phyloP scores from a whole-genome alignment of 2,888 invertebrate species.

The Chrysolina americana region DNA sequence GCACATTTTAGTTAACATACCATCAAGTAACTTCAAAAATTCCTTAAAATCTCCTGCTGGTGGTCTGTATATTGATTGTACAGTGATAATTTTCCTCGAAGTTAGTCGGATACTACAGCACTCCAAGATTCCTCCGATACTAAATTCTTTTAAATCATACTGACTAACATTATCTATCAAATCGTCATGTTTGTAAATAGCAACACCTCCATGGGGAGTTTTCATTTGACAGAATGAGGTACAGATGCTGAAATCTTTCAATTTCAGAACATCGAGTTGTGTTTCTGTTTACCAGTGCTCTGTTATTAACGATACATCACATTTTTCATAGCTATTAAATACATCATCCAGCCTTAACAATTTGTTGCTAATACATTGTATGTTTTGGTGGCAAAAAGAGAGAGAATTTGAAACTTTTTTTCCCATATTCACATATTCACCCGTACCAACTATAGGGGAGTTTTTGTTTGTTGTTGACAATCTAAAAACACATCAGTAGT shows the following conservation, averaged over 20 bases:
- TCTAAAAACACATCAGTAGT: conserved; percentile 11
- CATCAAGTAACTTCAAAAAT: conserved; percentile 5
- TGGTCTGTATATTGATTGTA: conserved; percentile 16
- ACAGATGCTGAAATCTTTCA: conserved; percentile 23
- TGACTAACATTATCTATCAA: conserved; percentile 4
- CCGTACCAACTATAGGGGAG: conserved; percentile 6
- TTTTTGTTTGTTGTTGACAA: conserved; percentile 14
- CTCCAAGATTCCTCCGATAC: conserved; percentile 23
- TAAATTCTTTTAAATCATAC: conserved; percentile 1
- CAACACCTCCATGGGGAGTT: conserved; percentile 19
- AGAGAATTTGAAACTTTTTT: background rate
- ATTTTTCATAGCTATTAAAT: conserved; percentile 22
- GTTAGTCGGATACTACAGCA: conserved; percentile 15
- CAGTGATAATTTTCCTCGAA: conserved; percentile 21
- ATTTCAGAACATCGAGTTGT: conserved; percentile 8
- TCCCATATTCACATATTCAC: conserved; percentile 12
- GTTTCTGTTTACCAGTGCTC: background rate
- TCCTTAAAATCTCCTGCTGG: background rate
- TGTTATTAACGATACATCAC: conserved; percentile 20
- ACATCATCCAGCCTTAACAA: conserved; percentile 18
- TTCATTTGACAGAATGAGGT: conserved; percentile 24
- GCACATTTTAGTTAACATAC: conserved; percentile 1
- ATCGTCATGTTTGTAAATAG: conserved; percentile 4
- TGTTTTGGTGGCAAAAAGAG: background rate
- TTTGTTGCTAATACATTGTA: conserved; percentile 3